These are phyloP conservation scores for Electrona antarctica DNA, from an alignment of 2,113 vertebrate species.

Conservation along the genomic window DNA sequence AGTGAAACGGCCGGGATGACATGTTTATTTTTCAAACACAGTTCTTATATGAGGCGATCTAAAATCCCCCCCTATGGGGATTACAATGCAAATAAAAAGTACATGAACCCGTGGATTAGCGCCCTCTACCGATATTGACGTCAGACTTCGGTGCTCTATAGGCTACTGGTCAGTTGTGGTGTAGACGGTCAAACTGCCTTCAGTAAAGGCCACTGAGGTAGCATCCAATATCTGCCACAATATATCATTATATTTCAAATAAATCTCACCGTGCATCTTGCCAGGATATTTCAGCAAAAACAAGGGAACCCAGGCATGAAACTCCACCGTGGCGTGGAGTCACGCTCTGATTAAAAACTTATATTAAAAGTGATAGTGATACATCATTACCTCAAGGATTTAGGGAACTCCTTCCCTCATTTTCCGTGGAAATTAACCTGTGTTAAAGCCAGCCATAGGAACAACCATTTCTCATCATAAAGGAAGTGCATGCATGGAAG, in stretches of 20 bases:
- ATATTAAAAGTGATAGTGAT: conserved; percentile 98
- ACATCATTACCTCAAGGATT: conserved; percentile 96
- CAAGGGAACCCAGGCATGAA: conserved; percentile 93
- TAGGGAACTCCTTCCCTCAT: conserved; percentile 77
- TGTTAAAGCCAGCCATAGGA: conserved; percentile 71
- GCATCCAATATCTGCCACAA: conserved; percentile 84
- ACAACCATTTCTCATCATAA: conserved; percentile 64
- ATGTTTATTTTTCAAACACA: too few species aligned
- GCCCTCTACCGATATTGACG: too few species aligned
- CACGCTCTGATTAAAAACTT: conserved; percentile 99
- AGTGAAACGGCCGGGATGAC: too few species aligned
- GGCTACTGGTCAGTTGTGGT: conserved; percentile 24
- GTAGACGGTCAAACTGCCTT: conserved; percentile 37
- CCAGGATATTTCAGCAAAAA: conserved; percentile 96
- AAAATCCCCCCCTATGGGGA: too few species aligned
- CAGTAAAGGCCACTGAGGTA: conserved; percentile 47
- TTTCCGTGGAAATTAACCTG: conserved; percentile 70
- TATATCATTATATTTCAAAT: conserved; percentile 94
- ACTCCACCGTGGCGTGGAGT: conserved; percentile 93
- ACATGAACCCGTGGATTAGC: too few species aligned
- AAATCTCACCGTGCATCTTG: conserved; percentile 85
- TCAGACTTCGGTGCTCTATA: too few species aligned
- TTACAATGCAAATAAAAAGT: background rate
- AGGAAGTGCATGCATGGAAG: conserved; percentile 56
- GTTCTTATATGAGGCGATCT: too few species aligned